These are phyloP conservation scores for Nephrocerus scutellatus DNA, from an alignment of 2,888 invertebrate genomes.

Conservation along the genomic window DNA sequence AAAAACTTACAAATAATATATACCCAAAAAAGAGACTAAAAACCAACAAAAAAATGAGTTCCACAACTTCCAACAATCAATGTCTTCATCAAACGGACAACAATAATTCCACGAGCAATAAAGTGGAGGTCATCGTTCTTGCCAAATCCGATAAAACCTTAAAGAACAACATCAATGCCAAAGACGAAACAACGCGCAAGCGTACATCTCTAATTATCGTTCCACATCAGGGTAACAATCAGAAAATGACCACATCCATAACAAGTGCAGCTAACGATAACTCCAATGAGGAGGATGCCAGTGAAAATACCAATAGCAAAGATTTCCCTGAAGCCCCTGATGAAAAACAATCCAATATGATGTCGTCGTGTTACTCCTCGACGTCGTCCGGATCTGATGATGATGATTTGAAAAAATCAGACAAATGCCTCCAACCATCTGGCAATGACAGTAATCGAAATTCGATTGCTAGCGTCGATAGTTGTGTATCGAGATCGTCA, in stretches of 20 bases:
- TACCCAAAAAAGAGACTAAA: too few relatives aligned
- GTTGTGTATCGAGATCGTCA: conserved; percentile 37
- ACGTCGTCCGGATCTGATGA: conserved; percentile 20
- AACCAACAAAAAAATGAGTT: too few relatives aligned
- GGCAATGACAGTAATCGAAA: conserved; percentile 32
- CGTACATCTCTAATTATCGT: conserved; percentile 45
- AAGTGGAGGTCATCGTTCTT: conserved; percentile 42
- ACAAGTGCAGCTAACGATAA: too few relatives aligned
- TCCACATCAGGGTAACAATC: conserved; percentile 30
- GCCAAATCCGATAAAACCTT: conserved; percentile 45
- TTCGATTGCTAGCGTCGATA: conserved; percentile 45
- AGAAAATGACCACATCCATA: too few relatives aligned
- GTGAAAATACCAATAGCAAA: conserved; percentile 7
- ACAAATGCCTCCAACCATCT: too few relatives aligned
- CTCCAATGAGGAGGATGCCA: conserved; percentile 19
- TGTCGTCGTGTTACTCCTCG: conserved; percentile 7
- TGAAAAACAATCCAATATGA: too few relatives aligned
- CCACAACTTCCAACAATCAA: too few relatives aligned
- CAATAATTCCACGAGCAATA: conserved; percentile 29
- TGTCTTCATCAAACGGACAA: too few relatives aligned
- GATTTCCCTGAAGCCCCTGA: too few relatives aligned
- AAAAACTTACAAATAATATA: too few relatives aligned
- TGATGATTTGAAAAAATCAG: conserved; percentile 17
- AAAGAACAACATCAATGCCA: conserved; percentile 45
- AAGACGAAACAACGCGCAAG: conserved; percentile 43